Conservation (phyloP, 23 tunicate species). For the Halocynthia roretzi region DNA sequence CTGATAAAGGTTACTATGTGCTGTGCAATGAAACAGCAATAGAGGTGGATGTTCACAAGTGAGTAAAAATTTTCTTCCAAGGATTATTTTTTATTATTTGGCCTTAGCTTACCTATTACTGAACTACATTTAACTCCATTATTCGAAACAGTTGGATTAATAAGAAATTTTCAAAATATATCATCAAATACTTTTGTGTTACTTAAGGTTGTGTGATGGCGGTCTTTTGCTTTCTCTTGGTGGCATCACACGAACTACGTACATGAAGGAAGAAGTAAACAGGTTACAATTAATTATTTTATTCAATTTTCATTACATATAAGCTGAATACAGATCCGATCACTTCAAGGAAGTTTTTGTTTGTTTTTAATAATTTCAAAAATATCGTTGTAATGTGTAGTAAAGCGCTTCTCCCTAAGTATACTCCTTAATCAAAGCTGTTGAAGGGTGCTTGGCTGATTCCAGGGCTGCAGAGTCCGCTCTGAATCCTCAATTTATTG, state of each 20-base stretch:
- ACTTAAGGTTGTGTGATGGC: conserved; percentile 68
- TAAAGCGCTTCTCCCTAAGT: too few species aligned
- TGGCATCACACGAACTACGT: conserved; percentile 87
- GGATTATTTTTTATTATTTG: not conserved
- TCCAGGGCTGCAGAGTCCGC: too few species aligned
- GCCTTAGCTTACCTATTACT: not conserved
- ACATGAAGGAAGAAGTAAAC: conserved; percentile 86
- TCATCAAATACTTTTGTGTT: not conserved
- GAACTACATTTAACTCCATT: not conserved
- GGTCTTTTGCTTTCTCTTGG: conserved; percentile 76
- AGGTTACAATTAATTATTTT: conserved; percentile 20
- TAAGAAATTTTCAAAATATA: not conserved
- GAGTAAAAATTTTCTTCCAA: not conserved
- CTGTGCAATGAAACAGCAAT: conserved; percentile 71
- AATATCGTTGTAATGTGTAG: too few species aligned
- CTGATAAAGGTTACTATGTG: conserved; percentile 64
- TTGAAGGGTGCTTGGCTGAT: too few species aligned
- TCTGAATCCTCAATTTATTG: too few species aligned
- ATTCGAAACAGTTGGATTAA: too few species aligned
- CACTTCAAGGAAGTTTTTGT: too few species aligned
- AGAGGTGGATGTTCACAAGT: conserved; percentile 97
- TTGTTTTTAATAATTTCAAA: too few species aligned
- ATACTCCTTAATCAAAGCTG: too few species aligned
- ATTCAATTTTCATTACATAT: too few species aligned
- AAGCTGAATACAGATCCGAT: too few species aligned